Evolutionary conservation across 2,797 vertebrate species (phyloP).

Genomic region (Urocyon cinereoargenteus): DNA sequence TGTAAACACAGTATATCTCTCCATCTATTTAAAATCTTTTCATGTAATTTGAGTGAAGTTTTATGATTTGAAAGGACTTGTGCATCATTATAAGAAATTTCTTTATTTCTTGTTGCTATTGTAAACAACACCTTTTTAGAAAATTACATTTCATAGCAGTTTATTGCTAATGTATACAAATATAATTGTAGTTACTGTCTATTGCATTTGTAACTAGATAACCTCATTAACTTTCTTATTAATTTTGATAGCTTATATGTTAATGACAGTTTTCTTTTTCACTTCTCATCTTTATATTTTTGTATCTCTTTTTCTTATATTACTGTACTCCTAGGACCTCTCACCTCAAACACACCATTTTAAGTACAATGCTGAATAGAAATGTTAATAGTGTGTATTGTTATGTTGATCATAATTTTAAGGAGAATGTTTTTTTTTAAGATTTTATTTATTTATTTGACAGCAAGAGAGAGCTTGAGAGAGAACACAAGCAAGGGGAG

Average conservation of each 20-base stretch:
- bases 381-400: slow-evolving; percentile 17
- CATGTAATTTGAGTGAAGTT: slow-evolving; percentile 29
- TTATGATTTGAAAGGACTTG: slow-evolving; percentile 50
- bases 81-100: neutral
- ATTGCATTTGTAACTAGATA: slow-evolving; percentile 52
- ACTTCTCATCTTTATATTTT: neutral
- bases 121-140: slow-evolving; percentile 9
- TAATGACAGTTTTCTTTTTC: slow-evolving; percentile 36
- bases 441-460: too few species aligned
- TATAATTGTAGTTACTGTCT: slow-evolving; percentile 31
- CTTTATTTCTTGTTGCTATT: slow-evolving; percentile 50
- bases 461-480: too few species aligned
- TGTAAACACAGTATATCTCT: slow-evolving; percentile 19
- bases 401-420: slow-evolving; percentile 58
- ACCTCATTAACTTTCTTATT: slow-evolving; percentile 36
- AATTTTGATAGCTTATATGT: slow-evolving; percentile 46
- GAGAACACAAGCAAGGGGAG: too few species aligned
- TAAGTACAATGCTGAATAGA: neutral
- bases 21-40: slow-evolving; percentile 9
- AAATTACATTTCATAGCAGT: slow-evolving; percentile 39
- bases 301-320: slow-evolving; percentile 32
- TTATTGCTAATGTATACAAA: slow-evolving; percentile 29
- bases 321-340: neutral
- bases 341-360: neutral
- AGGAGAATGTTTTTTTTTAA: neutral